phyloP scores from a whole-genome alignment of 2,888 invertebrate species.

The Matsumyia berberina region DNA sequence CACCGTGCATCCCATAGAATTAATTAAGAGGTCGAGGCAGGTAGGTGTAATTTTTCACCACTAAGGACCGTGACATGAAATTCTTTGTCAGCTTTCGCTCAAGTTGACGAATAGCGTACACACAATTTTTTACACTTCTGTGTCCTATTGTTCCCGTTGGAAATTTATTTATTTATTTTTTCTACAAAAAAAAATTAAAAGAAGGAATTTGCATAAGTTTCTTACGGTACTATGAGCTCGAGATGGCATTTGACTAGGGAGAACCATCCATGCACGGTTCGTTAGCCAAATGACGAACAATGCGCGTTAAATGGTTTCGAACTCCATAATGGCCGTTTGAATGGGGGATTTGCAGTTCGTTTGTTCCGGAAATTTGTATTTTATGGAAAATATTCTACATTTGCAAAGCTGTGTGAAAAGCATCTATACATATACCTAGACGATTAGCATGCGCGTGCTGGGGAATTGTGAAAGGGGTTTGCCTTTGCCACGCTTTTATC shows the following conservation, averaged over 20 bases:
- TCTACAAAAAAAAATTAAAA: not conserved
- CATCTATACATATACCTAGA: no score
- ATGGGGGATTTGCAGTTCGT: constrained; percentile 51
- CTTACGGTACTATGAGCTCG: not conserved
- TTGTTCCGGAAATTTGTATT: constrained; percentile 26
- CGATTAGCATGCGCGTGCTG: no score
- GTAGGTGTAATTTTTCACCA: constrained; percentile 17
- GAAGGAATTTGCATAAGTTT: constrained; percentile 15
- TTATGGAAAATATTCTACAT: not conserved
- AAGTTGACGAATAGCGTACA: constrained; percentile 33
- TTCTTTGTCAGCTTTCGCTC: constrained; percentile 19
- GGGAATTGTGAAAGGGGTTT: no score
- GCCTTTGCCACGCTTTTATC: no score
- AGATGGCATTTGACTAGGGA: constrained; percentile 1
- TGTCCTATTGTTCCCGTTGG: constrained; percentile 26
- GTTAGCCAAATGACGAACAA: constrained; percentile 51
- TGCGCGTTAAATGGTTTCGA: constrained; percentile 47
- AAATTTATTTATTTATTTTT: constrained; percentile 42
- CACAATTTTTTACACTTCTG: not conserved
- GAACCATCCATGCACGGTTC: constrained; percentile 27
- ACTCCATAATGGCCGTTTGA: constrained; percentile 2
- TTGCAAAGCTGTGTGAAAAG: not conserved
- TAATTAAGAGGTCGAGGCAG: constrained; percentile 3
- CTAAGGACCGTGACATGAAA: constrained; percentile 32
- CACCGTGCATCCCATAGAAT: constrained; percentile 12